phyloP scores from a whole-genome alignment of 1,140 invertebrate species.

The Sycophila sp. region DNA sequence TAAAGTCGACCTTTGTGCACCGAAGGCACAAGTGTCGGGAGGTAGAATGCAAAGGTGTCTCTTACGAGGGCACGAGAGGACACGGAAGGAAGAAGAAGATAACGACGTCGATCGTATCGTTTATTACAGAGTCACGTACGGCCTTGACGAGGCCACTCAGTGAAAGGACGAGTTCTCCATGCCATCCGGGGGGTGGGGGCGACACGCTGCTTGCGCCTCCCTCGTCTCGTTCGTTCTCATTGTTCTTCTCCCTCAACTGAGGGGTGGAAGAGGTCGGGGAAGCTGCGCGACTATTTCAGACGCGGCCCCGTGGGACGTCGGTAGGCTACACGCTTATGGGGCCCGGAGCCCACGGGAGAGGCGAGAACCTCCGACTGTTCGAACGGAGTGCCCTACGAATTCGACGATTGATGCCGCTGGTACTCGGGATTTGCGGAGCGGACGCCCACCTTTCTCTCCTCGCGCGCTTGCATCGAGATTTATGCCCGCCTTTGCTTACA shows the following conservation, averaged over 20 bases:
- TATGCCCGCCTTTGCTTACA: not conserved
- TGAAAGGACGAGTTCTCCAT: too few species aligned
- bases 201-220: too few species aligned
- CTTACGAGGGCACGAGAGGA: not conserved
- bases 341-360: too few species aligned
- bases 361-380: too few species aligned
- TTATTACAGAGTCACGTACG: not conserved
- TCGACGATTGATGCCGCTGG: conserved; percentile 9
- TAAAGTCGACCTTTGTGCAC: too few species aligned
- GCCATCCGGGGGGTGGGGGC: too few species aligned
- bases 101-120: conserved; percentile 8
- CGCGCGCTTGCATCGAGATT: not conserved
- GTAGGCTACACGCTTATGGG: not conserved
- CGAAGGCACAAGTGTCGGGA: too few species aligned
- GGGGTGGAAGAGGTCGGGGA: not conserved
- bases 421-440: not conserved
- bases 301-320: not conserved
- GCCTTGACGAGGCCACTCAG: conserved; percentile 12
- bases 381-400: not conserved
- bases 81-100: not conserved
- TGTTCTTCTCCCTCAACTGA: too few species aligned
- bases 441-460: not conserved
- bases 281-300: not conserved
- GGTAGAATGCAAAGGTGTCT: not conserved
- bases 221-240: too few species aligned